Evolutionary conservation across 2,113 vertebrate species (phyloP).

Genomic region (Colius striatus): DNA sequence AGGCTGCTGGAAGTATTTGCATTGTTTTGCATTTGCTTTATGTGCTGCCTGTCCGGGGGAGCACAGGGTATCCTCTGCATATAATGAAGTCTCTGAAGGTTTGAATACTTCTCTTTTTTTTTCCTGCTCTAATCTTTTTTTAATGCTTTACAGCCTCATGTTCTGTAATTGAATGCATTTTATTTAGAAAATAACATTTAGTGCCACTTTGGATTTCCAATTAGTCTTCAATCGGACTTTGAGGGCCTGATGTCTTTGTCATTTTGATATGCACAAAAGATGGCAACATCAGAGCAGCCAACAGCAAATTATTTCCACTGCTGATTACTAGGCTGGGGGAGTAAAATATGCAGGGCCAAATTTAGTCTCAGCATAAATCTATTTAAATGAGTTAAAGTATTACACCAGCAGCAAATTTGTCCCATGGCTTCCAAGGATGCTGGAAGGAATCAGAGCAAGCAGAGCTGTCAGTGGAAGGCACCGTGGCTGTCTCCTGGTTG

Average conservation of each 20-base stretch:
- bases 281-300: conserved; percentile 68
- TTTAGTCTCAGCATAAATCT: conserved; percentile 17
- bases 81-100: conserved; percentile 27
- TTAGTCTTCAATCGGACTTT: conserved; percentile 76
- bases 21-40: not conserved
- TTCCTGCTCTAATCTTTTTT: conserved; percentile 43
- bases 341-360: conserved; percentile 29
- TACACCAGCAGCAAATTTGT: not conserved
- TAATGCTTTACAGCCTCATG: conserved; percentile 35
- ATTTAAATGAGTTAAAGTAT: not conserved
- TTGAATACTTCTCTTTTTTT: not conserved
- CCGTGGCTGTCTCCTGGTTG: not conserved
- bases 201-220: conserved; percentile 77
- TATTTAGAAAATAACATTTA: conserved; percentile 77
- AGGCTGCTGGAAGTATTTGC: not conserved
- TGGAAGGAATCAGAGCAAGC: not conserved
- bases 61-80: not conserved
- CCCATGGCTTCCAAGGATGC: not conserved
- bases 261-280: conserved; percentile 60
- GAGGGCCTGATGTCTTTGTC: conserved; percentile 69
- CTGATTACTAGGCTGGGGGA: conserved; percentile 32
- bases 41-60: conserved; percentile 10
- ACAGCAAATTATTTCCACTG: conserved; percentile 60
- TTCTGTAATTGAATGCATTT: conserved; percentile 68
- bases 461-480: not conserved